These are phyloP conservation scores for Pachyseris speciosa DNA, from an alignment of 64 coral and sea anemone species.

Conservation along the genomic window DNA sequence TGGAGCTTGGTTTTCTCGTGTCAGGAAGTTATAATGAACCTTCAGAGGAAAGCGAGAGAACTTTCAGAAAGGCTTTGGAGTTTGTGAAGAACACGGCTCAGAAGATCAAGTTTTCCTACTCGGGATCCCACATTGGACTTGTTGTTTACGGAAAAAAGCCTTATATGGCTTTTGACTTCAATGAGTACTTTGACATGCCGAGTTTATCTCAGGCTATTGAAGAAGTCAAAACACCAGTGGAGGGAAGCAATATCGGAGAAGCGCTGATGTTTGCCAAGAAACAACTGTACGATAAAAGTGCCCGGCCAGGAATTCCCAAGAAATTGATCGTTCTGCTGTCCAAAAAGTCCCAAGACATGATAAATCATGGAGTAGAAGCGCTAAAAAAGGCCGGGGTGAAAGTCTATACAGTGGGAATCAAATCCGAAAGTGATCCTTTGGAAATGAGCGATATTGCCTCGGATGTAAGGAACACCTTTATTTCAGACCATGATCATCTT, in stretches of 20 bases:
- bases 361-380: not conserved
- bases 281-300: constrained; percentile 52
- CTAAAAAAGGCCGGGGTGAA: constrained; percentile 38
- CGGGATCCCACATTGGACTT: constrained; percentile 44
- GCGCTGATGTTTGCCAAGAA: constrained; percentile 36
- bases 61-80: constrained; percentile 12
- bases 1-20: constrained; percentile 54
- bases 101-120: constrained; percentile 24
- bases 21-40: not conserved
- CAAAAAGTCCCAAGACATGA: not conserved
- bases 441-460: constrained; percentile 49
- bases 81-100: constrained; percentile 33
- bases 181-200: constrained; percentile 7
- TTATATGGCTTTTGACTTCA: constrained; percentile 68
- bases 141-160: constrained; percentile 61
- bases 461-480: not conserved
- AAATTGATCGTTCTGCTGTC: constrained; percentile 33
- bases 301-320: constrained; percentile 44
- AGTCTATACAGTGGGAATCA: constrained; percentile 37
- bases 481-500: not conserved
- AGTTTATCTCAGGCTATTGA: constrained; percentile 16
- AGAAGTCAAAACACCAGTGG: not conserved
- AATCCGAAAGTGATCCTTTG: not conserved
- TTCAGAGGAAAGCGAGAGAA: not conserved
- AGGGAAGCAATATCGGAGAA: constrained; percentile 16